Evolutionary conservation across 2,888 invertebrate species (phyloP), one percentile per base, ranked within the genome.

Genomic region (Theretra japonica): DNA sequence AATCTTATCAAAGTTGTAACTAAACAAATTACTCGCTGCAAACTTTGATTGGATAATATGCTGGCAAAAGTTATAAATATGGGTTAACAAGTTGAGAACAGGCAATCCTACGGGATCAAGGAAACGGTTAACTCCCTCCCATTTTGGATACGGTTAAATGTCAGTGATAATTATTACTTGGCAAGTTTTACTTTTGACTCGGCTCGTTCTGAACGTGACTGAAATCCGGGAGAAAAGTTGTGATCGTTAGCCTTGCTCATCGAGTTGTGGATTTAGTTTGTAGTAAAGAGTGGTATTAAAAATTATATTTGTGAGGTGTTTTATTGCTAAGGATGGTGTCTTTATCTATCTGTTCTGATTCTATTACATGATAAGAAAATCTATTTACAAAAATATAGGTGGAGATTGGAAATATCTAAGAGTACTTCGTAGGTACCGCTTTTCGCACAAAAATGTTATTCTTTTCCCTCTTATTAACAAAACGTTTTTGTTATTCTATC

Each of bases 41-140:
- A 83, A 84, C 77, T 85, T 84, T 79, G 79, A 84, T 84, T 80
- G 80, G 78, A 79, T 83, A 83, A 83, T 82, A 77, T 80, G 79
- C 75, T 80, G 77, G 78, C 73, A 73, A 79, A 74, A 84, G 77
- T 83, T 78, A 76, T 77, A 77, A 81, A 82, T 82, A 79, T 80
- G 76, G 78, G 77, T 74, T 76, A 77, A 76, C 62, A 79, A 82
- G 72, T 82, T 80, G 69, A 33, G 69, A 77, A 79, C 73, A 76
- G 78, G 23, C 58, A 65, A 65, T 65, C 65, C 65, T 48, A 23
- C 17, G 65, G 65, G 65, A 65, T 65, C 65, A 48, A 21, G 48
- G 65, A 23, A 41, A 48, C 41, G 58, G 33, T 70, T 70, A 70
- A 48, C 65, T 48, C 65, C 15, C 41, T 65, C 15, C 65, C 23